Evolutionary conservation across 2,113 vertebrate species (phyloP).

Genomic region (Amia ocellicauda): DNA sequence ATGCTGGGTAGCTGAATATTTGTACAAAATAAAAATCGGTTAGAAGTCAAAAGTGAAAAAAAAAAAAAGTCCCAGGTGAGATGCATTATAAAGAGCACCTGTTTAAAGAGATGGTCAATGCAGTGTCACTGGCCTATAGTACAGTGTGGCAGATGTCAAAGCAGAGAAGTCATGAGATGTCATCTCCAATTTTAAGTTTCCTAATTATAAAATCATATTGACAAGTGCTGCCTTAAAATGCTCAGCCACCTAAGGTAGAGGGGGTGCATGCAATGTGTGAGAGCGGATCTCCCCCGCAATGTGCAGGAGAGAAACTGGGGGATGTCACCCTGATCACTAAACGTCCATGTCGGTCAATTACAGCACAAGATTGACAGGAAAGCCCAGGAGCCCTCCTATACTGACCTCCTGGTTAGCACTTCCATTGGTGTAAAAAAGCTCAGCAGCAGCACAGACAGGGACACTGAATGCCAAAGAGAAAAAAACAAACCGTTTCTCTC

Average conservation of each 20-base stretch:
- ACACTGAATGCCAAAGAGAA: too few species aligned
- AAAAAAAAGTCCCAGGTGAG: neutral
- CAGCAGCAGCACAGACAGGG: slow-evolving; percentile 13
- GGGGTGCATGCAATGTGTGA: slow-evolving; percentile 26
- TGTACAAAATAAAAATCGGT: too few species aligned
- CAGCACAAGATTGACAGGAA: slow-evolving; percentile 53
- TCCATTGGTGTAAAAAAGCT: slow-evolving; percentile 34
- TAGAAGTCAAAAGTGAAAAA: neutral
- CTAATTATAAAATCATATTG: slow-evolving; percentile 47
- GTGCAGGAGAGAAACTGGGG: slow-evolving; percentile 37
- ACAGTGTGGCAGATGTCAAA: neutral
- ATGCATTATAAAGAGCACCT: neutral
- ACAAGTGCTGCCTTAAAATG: slow-evolving; percentile 24
- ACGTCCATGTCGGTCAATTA: slow-evolving; percentile 55
- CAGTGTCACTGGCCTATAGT: neutral
- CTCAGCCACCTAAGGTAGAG: slow-evolving; percentile 29
- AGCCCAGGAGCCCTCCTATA: slow-evolving; percentile 56
- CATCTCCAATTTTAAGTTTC: slow-evolving; percentile 24
- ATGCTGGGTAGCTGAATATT: too few species aligned
- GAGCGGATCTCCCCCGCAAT: slow-evolving; percentile 42
- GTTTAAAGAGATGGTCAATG: neutral
- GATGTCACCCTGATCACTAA: slow-evolving; percentile 60
- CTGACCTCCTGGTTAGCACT: slow-evolving; percentile 48
- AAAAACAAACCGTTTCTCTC: too few species aligned
- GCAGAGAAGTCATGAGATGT: slow-evolving; percentile 5